Base-by-base conservation (phyloP, 2,888 invertebrate genomes). In the Synanthedon tipuliformis region DNA sequence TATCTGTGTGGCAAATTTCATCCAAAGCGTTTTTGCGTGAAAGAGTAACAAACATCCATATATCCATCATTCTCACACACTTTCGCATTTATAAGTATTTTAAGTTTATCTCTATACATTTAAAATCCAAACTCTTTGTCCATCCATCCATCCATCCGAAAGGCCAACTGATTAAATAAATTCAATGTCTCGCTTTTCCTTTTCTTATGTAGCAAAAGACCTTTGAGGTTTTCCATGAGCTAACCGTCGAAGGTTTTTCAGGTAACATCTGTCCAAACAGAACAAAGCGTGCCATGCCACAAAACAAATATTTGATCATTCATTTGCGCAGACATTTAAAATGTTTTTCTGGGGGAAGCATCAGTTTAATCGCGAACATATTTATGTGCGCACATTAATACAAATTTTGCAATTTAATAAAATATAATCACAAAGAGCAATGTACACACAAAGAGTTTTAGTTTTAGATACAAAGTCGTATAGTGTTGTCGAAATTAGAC, bases 401-500 rank as follows among this genome's bases (percentile, higher is more conserved):
- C n/a, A 40, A 13, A 40, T 52, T 34, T 34, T 49, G 12, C 16
- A 40, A 34, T 48, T 45, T 50, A 41, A 50, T 40, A 34, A 48
- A 18, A 50, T 40, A 55, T 53, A 56, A 50, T 41, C 27, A n/a
- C n/a, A n/a, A n/a, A n/a, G n/a, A n/a, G 66, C 60, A 53, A 85
- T 85, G 84, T 84, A 73, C 63, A 75, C 64, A 52, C 68, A 69
- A 57, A 76, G 70, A 61, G 68, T 82, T 52, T 70, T 84, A 60
- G 71, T 84, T 57, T 59, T 75, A 51, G 71, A 82, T 57, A 74
- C 73, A 2, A 73, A 71, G 57, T 66, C 74, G 4, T 82, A 78
- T 50, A 82, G 81, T 66, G 67, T 85, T 62, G 69, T 84, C 54
- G 77, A 78, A 72, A 81, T 85, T 55, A 69, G 69, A 8, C 82